These are phyloP conservation scores for Sebastiscus albofasciatus DNA, from an alignment of 2,797 vertebrate species.

Conservation along the genomic window DNA sequence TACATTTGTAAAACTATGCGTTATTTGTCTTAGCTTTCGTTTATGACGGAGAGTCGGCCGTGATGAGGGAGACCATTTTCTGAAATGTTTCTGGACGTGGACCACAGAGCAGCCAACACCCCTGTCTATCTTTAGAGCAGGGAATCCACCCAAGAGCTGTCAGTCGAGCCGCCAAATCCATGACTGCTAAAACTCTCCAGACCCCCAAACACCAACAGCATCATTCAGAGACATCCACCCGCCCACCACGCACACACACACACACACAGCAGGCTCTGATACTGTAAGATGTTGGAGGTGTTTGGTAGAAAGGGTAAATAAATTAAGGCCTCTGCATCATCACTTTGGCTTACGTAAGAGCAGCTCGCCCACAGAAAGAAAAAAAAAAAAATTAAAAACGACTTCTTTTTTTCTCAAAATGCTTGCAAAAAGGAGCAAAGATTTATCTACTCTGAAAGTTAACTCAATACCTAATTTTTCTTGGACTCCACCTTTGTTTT, in stretches of 20 bases:
- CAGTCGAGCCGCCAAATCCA: constrained; percentile 70
- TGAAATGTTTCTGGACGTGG: constrained; percentile 74
- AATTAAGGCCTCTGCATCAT: constrained; percentile 54
- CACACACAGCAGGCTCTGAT: constrained; percentile 4
- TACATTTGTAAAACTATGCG: constrained; percentile 81
- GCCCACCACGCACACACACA: neutral
- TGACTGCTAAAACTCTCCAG: constrained; percentile 69
- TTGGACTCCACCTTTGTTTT: constrained; percentile 84
- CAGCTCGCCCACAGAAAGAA: constrained; percentile 32
- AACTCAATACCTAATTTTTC: constrained; percentile 81
- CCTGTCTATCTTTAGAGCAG: constrained; percentile 85
- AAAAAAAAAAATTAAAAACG: constrained; percentile 38
- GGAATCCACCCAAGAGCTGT: constrained; percentile 83
- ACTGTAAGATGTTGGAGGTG: constrained; percentile 33
- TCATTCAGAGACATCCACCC: constrained; percentile 54
- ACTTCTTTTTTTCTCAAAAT: constrained; percentile 52
- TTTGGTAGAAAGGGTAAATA: constrained; percentile 52
- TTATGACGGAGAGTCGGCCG: constrained; percentile 52
- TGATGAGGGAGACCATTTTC: constrained; percentile 74
- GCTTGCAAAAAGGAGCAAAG: constrained; percentile 66
- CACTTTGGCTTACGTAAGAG: constrained; percentile 49
- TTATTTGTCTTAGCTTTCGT: constrained; percentile 81
- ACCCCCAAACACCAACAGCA: constrained; percentile 69
- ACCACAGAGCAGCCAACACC: constrained; percentile 83
- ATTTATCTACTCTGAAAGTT: constrained; percentile 82